A percentile compares a stretch with the other conserved stretches of the same genome.
phyloP scores from a whole-genome alignment of 37 sponge, comb jelly and placozoan species.

The Cladorhizidae sp. region DNA sequence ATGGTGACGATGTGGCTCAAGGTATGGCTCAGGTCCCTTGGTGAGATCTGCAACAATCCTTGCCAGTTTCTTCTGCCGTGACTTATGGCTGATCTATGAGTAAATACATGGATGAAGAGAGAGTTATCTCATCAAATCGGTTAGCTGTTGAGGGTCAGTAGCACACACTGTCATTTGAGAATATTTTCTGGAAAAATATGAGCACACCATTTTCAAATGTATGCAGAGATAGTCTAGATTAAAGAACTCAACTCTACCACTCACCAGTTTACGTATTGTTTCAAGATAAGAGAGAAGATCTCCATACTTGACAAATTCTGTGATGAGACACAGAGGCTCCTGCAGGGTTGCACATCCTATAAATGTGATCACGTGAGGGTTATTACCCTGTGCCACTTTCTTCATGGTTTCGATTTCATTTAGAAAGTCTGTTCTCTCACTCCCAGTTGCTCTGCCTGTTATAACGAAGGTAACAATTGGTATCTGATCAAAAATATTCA shows the following conservation, averaged over 20 bases:
- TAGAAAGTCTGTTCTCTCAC: constrained; percentile 67
- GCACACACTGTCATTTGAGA: too few relatives aligned
- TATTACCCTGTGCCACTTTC: constrained; percentile 63
- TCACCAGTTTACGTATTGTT: constrained; percentile 61
- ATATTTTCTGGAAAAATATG: too few relatives aligned
- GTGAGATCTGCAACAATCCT: neutral
- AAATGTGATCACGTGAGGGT: constrained; percentile 71
- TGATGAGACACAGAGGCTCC: constrained; percentile 79
- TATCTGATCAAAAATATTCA: too few relatives aligned
- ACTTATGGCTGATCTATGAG: constrained; percentile 12
- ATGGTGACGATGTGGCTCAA: neutral
- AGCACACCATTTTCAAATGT: too few relatives aligned
- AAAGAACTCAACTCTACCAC: neutral
- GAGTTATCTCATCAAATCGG: too few relatives aligned
- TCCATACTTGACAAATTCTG: constrained; percentile 74
- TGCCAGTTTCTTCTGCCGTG: neutral
- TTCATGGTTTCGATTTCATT: constrained; percentile 75
- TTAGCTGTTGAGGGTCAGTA: too few relatives aligned
- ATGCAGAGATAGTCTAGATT: too few relatives aligned
- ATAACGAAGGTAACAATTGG: too few relatives aligned
- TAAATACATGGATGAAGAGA: neutral
- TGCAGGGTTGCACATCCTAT: constrained; percentile 72
- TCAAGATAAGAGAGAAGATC: constrained; percentile 73
- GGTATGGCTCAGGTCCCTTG: constrained; percentile 24
- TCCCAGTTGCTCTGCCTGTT: constrained; percentile 54